These are phyloP conservation scores for Tenthredo livida DNA, from an alignment of 2,888 invertebrate species.

Conservation along the genomic window DNA sequence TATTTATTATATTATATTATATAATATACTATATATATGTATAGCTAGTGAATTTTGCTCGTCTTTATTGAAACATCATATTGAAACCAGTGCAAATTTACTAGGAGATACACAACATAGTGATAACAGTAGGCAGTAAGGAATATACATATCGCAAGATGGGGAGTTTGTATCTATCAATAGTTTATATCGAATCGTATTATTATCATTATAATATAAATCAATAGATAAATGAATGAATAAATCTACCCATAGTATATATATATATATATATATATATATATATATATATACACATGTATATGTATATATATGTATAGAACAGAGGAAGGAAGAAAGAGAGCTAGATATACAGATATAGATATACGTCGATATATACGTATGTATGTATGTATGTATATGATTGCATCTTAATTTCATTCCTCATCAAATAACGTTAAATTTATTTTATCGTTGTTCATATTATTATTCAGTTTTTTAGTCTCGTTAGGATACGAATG, in stretches of 20 bases:
- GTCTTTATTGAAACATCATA: neutral
- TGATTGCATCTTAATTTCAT: constrained; percentile 4
- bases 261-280: too few species aligned
- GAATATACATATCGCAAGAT: constrained; percentile 59
- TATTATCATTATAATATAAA: constrained; percentile 23
- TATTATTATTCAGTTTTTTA: neutral
- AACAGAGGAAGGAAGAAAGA: neutral
- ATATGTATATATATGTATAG: neutral
- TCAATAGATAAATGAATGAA: neutral
- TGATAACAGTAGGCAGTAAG: constrained; percentile 52
- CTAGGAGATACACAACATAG: constrained; percentile 25
- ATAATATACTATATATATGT: too few species aligned
- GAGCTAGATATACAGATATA: neutral
- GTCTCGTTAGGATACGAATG: neutral
- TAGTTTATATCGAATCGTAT: constrained; percentile 32
- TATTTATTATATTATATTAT: neutral
- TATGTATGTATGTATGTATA: constrained; percentile 1
- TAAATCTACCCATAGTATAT: neutral
- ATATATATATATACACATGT: too few species aligned
- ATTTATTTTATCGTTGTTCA: neutral
- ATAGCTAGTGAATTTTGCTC: constrained; percentile 12
- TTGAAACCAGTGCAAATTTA: constrained; percentile 56
- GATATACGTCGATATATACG: neutral
- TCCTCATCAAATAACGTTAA: neutral
- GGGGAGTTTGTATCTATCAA: constrained; percentile 52